Conservation (phyloP, 1,140 invertebrate species). For the Phocides pigmalion region DNA sequence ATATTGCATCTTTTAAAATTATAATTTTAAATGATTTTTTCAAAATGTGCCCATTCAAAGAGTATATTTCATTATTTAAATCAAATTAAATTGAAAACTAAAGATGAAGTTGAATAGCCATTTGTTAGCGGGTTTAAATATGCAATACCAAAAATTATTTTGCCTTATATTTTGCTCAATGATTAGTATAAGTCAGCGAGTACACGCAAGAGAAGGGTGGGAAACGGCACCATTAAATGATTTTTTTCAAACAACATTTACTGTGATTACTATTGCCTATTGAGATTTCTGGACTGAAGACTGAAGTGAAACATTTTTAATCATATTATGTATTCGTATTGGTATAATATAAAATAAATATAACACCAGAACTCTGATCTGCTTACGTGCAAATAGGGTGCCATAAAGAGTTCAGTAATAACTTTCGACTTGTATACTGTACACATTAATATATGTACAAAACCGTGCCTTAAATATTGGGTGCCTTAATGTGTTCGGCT, state of each 20-base stretch:
- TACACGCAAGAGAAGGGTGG: slow-evolving; percentile 4
- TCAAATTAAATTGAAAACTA: too few species aligned
- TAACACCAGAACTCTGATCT: slow-evolving; percentile 48
- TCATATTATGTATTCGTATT: slow-evolving; percentile 42
- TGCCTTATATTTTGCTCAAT: background rate
- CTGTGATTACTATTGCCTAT: slow-evolving; percentile 75
- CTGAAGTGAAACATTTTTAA: slow-evolving; percentile 63
- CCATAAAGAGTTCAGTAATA: slow-evolving; percentile 51
- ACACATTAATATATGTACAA: slow-evolving; percentile 44
- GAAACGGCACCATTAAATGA: slow-evolving; percentile 39
- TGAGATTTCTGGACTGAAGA: slow-evolving; percentile 80
- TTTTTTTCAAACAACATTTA: slow-evolving; percentile 43
- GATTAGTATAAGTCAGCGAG: slow-evolving; percentile 20
- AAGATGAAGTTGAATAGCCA: too few species aligned
- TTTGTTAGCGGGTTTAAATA: too few species aligned
- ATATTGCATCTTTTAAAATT: too few species aligned
- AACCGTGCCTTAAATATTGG: slow-evolving; percentile 67
- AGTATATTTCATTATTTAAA: too few species aligned
- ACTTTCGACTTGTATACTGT: slow-evolving; percentile 32
- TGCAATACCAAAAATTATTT: too few species aligned
- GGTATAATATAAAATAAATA: slow-evolving; percentile 19
- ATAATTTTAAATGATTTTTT: too few species aligned
- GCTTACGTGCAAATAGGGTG: slow-evolving; percentile 68
- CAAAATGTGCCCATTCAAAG: too few species aligned
- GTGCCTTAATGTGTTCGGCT: slow-evolving; percentile 59